phyloP scores from a whole-genome alignment of 2,888 invertebrate species.

The Galeopsomyia nigrocyanea region DNA sequence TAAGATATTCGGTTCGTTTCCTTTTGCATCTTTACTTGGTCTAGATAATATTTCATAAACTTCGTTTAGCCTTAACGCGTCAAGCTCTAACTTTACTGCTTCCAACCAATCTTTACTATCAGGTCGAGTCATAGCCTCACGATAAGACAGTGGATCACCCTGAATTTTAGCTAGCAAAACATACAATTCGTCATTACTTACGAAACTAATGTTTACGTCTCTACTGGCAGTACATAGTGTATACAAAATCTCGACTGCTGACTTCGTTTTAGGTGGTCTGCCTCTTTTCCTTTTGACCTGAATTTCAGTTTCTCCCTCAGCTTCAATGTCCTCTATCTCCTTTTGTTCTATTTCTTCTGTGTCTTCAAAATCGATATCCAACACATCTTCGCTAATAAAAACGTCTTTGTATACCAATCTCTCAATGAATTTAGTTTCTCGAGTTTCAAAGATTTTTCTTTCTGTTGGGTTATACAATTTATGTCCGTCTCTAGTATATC shows the following conservation, averaged over 20 bases:
- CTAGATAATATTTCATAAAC: constrained; percentile 1
- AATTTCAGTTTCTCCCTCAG: too few species aligned
- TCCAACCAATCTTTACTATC: not conserved
- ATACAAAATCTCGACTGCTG: too few species aligned
- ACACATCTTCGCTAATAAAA: not conserved
- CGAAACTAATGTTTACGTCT: too few species aligned
- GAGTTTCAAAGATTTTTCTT: constrained; percentile 45
- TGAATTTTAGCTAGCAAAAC: not conserved
- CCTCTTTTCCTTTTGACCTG: not conserved
- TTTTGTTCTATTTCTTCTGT: too few species aligned
- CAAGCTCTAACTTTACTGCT: not conserved
- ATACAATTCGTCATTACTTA: not conserved
- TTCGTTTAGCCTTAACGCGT: not conserved
- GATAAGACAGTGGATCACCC: not conserved
- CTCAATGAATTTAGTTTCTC: constrained; percentile 50
- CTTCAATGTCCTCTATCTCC: too few species aligned
- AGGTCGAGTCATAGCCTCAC: not conserved
- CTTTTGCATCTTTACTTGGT: not conserved
- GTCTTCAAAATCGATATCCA: too few species aligned
- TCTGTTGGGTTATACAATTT: constrained; percentile 43
- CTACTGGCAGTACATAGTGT: too few species aligned
- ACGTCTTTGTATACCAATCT: constrained; percentile 49
- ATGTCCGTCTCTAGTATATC: constrained; percentile 36
- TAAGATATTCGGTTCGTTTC: not conserved
- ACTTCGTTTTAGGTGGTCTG: too few species aligned